A percentile compares a stretch with the other conserved stretches of the same genome.
Conservation (phyloP, 1,140 invertebrate species). For the Zaprionus tsacasi region DNA sequence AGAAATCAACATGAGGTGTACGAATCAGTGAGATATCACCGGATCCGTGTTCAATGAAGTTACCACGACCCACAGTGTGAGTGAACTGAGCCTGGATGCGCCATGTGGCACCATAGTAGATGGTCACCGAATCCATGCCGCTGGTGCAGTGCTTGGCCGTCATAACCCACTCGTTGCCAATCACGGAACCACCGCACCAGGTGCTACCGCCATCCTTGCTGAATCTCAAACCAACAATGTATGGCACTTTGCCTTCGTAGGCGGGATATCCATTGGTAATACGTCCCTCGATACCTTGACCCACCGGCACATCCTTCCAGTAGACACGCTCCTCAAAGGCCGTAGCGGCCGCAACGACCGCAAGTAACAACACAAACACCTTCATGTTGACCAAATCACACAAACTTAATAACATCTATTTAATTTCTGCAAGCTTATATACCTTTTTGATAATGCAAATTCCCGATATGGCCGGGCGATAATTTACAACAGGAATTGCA, state of each 20-base stretch:
- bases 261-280: slow-evolving; percentile 59
- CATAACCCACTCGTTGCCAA: slow-evolving; percentile 85
- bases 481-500: not conserved
- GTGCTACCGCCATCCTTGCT: slow-evolving; percentile 30
- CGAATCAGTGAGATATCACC: slow-evolving; percentile 62
- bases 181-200: slow-evolving; percentile 85
- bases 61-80: slow-evolving; percentile 38
- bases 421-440: not conserved
- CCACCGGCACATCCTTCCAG: slow-evolving; percentile 5
- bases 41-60: slow-evolving; percentile 54
- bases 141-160: slow-evolving; percentile 86
- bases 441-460: slow-evolving; percentile 2
- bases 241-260: slow-evolving; percentile 84
- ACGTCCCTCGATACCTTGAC: slow-evolving; percentile 40
- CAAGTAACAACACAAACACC: slow-evolving; percentile 10
- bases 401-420: not conserved
- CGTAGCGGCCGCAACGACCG: slow-evolving; percentile 27
- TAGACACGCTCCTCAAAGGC: slow-evolving; percentile 20
- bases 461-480: not conserved
- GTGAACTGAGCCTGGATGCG: slow-evolving; percentile 56
- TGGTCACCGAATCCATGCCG: slow-evolving; percentile 45
- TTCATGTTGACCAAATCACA: not conserved
- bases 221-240: slow-evolving; percentile 84
- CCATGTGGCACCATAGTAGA: slow-evolving; percentile 66
- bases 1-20: slow-evolving; percentile 60